Conservation (phyloP, 2,888 invertebrate species). For the Hofmannophila pseudospretella region DNA sequence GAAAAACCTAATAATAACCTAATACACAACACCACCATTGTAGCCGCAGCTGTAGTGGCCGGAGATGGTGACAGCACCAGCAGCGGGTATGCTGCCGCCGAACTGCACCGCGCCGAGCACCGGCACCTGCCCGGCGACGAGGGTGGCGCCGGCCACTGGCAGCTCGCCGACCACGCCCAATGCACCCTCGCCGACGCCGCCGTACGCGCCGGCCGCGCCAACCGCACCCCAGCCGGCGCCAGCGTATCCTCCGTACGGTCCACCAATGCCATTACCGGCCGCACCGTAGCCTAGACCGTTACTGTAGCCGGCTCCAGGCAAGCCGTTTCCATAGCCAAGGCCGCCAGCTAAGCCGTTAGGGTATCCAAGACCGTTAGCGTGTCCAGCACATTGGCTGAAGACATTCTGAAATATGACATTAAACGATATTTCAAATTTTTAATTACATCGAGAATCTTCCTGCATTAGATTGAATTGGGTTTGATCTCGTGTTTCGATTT, state of each 20-base stretch:
- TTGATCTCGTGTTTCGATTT: no score
- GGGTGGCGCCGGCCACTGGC: conserved; percentile 26
- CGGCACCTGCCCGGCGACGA: conserved; percentile 32
- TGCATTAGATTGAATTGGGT: no score
- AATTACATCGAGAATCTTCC: no score
- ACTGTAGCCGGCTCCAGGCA: neutral
- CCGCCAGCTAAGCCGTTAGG: neutral
- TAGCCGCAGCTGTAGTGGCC: conserved; percentile 20
- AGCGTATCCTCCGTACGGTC: conserved; percentile 17
- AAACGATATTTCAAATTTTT: conserved; percentile 1
- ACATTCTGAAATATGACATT: neutral
- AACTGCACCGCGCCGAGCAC: conserved; percentile 32
- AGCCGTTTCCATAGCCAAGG: neutral
- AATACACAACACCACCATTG: neutral
- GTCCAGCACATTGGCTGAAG: neutral
- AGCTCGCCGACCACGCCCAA: conserved; percentile 21
- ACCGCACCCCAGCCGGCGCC: no score
- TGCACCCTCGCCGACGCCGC: conserved; percentile 22
- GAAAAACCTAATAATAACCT: no score
- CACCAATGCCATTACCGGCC: no score
- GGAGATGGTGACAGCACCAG: conserved; percentile 26
- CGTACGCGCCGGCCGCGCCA: conserved; percentile 12
- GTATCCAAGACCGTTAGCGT: neutral
- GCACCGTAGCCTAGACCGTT: conserved; percentile 19
- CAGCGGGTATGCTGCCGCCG: conserved; percentile 27